These are phyloP conservation scores for Vireo griseus DNA, from an alignment of 2,797 vertebrate genomes.

Conservation along the genomic window DNA sequence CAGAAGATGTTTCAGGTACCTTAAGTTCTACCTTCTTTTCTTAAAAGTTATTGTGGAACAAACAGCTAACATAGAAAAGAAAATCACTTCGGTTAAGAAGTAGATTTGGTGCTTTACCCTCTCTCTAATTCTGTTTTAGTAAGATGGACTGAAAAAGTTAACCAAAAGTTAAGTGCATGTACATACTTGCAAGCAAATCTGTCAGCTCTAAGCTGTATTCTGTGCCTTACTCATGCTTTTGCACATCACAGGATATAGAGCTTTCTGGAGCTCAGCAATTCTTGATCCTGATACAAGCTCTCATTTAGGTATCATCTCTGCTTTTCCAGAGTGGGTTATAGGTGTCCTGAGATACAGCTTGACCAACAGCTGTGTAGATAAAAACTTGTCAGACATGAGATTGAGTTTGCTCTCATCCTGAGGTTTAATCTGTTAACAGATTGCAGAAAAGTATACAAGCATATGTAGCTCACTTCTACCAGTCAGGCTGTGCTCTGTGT, in stretches of 20 bases:
- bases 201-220: accelerated
- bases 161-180: not conserved
- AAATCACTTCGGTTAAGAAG: not conserved
- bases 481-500: not conserved
- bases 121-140: not conserved
- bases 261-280: not conserved
- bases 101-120: not conserved
- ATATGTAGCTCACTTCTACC: not conserved
- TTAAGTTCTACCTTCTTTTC: not conserved
- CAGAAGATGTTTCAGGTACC: conserved; percentile 78
- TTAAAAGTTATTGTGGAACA: not conserved
- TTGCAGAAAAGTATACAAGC: not conserved
- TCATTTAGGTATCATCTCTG: not conserved
- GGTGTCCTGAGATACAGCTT: not conserved
- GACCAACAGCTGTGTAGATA: not conserved
- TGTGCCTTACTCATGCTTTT: not conserved
- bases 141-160: not conserved
- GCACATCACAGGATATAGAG: not conserved
- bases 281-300: not conserved
- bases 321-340: not conserved
- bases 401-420: not conserved
- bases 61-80: not conserved
- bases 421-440: not conserved
- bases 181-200: not conserved
- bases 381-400: not conserved